These are phyloP conservation scores for Cercopithecus mona DNA, from an alignment of 2,113 vertebrate genomes.

Conservation along the genomic window DNA sequence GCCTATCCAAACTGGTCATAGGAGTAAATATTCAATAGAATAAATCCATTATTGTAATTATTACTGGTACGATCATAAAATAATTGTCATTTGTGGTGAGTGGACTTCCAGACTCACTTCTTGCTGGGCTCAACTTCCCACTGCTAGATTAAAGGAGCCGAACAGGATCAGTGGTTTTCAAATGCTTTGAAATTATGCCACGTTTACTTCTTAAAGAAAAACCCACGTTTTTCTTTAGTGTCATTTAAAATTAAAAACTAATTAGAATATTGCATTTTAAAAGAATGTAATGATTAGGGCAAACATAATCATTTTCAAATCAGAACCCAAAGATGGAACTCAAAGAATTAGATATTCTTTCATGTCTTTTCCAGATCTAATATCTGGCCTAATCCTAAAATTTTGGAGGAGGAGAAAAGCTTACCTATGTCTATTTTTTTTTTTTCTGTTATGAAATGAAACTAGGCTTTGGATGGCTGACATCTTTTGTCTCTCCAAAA, in stretches of 20 bases:
- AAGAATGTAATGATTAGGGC: background rate
- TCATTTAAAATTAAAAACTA: background rate
- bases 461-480: background rate
- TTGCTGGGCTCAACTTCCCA: background rate
- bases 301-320: background rate
- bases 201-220: background rate
- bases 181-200: background rate
- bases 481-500: background rate
- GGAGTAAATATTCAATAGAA: background rate
- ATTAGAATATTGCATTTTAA: background rate
- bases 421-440: background rate
- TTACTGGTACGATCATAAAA: background rate
- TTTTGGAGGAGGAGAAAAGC: background rate
- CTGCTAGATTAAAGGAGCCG: background rate
- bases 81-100: background rate
- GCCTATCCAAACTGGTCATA: background rate
- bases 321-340: background rate
- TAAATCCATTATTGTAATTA: background rate
- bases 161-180: background rate
- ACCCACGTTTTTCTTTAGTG: background rate
- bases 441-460: background rate
- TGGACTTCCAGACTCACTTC: background rate
- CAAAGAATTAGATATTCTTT: background rate
- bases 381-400: background rate
- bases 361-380: background rate